Conservation (phyloP, 2,797 vertebrate genomes). For the Muraenolepis orangiensis region DNA sequence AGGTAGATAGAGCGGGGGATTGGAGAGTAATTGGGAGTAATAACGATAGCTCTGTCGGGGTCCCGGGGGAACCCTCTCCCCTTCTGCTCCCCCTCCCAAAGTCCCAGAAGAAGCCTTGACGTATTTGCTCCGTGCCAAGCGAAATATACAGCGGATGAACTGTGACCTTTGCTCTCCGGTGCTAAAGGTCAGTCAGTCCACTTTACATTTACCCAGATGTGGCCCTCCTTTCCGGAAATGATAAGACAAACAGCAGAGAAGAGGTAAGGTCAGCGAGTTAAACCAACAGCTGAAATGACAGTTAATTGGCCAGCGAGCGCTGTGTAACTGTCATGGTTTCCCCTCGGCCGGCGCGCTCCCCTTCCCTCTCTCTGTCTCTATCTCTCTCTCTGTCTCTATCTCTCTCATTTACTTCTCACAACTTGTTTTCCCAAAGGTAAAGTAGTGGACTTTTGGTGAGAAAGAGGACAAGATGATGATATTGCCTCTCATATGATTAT, state of each 20-base stretch:
- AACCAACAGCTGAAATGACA: constrained; percentile 82
- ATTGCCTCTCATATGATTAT: constrained; percentile 69
- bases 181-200: constrained; percentile 73
- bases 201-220: constrained; percentile 81
- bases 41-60: constrained; percentile 72
- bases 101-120: constrained; percentile 54
- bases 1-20: constrained; percentile 79
- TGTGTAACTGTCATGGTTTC: constrained; percentile 81
- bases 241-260: constrained; percentile 75
- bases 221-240: constrained; percentile 74
- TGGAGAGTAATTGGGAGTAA: constrained; percentile 80
- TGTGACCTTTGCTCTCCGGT: constrained; percentile 72
- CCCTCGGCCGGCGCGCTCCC: constrained; percentile 61
- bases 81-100: constrained; percentile 33
- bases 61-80: constrained; percentile 63
- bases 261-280: constrained; percentile 79
- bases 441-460: constrained; percentile 60
- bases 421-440: constrained; percentile 67
- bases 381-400: constrained; percentile 53
- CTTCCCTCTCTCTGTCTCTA: constrained; percentile 49
- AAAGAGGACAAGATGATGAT: constrained; percentile 58
- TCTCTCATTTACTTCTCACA: constrained; percentile 7
- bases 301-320: constrained; percentile 78
- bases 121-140: constrained; percentile 63
- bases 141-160: constrained; percentile 76